Evolutionary conservation across 2,888 invertebrate species (phyloP).

Genomic region (Lasioglossum oenotherae): DNA sequence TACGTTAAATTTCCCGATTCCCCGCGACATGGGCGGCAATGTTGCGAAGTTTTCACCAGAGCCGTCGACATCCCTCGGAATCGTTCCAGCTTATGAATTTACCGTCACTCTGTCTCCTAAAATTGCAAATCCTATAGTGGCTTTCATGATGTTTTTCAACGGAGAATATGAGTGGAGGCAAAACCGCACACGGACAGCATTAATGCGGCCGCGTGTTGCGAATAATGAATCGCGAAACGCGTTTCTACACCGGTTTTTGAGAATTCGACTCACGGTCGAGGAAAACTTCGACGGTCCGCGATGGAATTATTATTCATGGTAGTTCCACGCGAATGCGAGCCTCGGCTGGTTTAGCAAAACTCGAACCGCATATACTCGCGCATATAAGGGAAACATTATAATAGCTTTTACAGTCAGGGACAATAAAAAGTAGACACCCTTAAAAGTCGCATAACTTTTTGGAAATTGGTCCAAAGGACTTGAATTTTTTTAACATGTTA

Average conservation of each 20-base stretch:
- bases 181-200: neutral
- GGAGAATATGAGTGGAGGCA: neutral
- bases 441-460: no score
- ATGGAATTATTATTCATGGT: neutral
- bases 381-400: no score
- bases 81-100: slow-evolving; percentile 47
- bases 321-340: neutral
- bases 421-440: no score
- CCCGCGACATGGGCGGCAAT: neutral
- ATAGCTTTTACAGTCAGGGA: no score
- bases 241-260: neutral
- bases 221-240: slow-evolving; percentile 32
- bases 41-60: neutral
- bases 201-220: slow-evolving; percentile 24
- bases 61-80: slow-evolving; percentile 6
- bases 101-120: slow-evolving; percentile 23
- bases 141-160: neutral
- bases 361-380: no score
- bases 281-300: neutral
- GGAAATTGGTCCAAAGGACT: no score
- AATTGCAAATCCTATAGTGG: slow-evolving; percentile 35
- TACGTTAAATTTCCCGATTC: neutral
- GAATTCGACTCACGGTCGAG: slow-evolving; percentile 15
- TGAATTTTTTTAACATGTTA: no score
- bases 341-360: no score